These are phyloP conservation scores for Hydrozoanthus tunicans DNA, from an alignment of 64 coral and sea anemone genomes.

Conservation along the genomic window DNA sequence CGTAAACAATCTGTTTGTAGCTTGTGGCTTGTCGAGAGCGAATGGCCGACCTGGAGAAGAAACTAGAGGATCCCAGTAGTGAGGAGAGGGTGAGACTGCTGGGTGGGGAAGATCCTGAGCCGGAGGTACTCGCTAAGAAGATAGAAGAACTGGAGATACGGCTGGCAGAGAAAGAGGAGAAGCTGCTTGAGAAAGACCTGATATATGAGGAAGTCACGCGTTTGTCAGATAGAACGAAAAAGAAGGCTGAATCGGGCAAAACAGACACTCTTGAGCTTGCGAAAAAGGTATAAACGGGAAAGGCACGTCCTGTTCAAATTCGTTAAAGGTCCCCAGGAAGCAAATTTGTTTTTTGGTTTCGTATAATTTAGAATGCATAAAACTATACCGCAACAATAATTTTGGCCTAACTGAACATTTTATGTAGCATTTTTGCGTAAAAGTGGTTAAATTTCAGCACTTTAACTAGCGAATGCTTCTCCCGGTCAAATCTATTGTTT, in stretches of 20 bases:
- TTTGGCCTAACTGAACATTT: no score
- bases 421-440: no score
- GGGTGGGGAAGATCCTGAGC: constrained; percentile 87
- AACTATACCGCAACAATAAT: no score
- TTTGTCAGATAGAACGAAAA: constrained; percentile 94
- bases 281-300: constrained; percentile 62
- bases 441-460: no score
- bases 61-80: constrained; percentile 84
- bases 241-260: constrained; percentile 93
- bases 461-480: no score
- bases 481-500: no score
- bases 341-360: no score
- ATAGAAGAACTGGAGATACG: constrained; percentile 93
- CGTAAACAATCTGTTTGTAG: neutral
- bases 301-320: neutral
- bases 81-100: constrained; percentile 79
- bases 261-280: constrained; percentile 91
- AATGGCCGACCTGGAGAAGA: constrained; percentile 75
- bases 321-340: no score
- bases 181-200: constrained; percentile 95
- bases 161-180: constrained; percentile 95
- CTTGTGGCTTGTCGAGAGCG: constrained; percentile 81
- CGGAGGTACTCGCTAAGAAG: constrained; percentile 84
- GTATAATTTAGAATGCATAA: no score
- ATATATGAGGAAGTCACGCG: constrained; percentile 97